Evolutionary conservation across 2,113 vertebrate species (phyloP).

Genomic region (Bubo bubo): DNA sequence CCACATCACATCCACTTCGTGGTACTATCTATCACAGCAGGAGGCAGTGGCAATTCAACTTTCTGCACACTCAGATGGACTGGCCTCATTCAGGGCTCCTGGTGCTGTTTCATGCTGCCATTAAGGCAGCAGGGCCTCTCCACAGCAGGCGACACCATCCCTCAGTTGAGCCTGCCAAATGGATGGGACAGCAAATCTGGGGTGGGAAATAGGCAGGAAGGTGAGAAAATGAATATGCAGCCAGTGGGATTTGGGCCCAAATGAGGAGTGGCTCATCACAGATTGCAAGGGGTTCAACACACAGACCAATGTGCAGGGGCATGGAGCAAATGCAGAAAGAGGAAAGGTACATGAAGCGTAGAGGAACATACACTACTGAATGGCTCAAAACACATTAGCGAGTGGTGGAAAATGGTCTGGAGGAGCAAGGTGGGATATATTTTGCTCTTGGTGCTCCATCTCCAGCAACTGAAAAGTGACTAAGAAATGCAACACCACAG

Average conservation of each 20-base stretch:
- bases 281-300: background rate
- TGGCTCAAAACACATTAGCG: background rate
- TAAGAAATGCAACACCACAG: background rate
- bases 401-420: background rate
- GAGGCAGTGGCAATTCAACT: conserved; percentile 21
- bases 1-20: conserved; percentile 64
- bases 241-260: background rate
- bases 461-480: background rate
- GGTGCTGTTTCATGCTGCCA: background rate
- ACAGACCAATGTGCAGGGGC: background rate
- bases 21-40: conserved; percentile 55
- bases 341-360: background rate
- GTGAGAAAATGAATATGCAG: background rate
- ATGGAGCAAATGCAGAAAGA: background rate
- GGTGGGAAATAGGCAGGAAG: background rate
- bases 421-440: background rate
- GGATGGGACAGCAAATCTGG: background rate
- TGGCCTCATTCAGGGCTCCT: background rate
- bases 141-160: background rate
- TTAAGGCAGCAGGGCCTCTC: background rate
- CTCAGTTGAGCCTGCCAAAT: background rate
- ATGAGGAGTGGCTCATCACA: background rate
- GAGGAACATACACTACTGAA: background rate
- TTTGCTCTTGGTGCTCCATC: background rate
- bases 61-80: background rate